A percentile compares a stretch with the other conserved stretches of the same genome.
These are phyloP conservation scores for Dione juno DNA, from an alignment of 2,888 invertebrate species.

Conservation along the genomic window DNA sequence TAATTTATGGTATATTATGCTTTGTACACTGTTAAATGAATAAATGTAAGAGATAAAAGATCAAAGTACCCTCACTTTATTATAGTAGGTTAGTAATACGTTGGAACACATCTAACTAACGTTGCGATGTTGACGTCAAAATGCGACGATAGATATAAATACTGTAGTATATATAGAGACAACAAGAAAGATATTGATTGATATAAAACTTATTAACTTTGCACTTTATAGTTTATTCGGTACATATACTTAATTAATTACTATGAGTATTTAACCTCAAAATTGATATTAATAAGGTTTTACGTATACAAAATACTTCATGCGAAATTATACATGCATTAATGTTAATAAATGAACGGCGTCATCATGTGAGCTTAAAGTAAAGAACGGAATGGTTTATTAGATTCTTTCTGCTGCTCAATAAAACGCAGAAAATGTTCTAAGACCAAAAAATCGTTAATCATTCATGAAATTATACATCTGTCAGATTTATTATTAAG, in stretches of 20 bases:
- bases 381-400: background rate
- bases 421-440: background rate
- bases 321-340: no score
- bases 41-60: background rate
- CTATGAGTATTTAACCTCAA: no score
- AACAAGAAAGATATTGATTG: background rate
- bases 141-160: background rate
- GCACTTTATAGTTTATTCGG: background rate
- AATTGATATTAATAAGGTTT: no score
- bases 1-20: conserved; percentile 1
- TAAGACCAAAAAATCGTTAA: background rate
- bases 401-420: background rate
- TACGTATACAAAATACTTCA: no score
- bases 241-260: no score
- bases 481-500: background rate
- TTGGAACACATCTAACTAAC: background rate
- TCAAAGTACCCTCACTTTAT: background rate
- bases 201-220: background rate
- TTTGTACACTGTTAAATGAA: conserved; percentile 13
- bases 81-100: no score
- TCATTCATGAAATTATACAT: background rate
- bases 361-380: background rate
- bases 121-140: background rate
- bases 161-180: background rate
- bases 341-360: no score